Conservation (phyloP, 2,888 invertebrate genomes). For the Parnassius glacialis region DNA sequence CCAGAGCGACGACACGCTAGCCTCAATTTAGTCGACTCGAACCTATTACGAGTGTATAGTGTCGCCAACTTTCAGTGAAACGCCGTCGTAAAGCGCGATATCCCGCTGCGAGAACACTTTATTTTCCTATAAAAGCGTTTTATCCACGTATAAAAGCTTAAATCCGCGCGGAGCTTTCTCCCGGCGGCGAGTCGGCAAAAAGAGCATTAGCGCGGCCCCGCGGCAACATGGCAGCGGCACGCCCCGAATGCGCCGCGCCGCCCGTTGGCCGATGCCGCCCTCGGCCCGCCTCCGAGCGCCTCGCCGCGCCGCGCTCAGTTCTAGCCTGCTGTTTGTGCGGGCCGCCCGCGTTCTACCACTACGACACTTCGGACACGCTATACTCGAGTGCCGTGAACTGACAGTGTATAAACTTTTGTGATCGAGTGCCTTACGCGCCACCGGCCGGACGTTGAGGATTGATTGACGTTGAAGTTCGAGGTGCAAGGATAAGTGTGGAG, state of each 20-base stretch:
- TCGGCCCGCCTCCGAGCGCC: slow-evolving; percentile 46
- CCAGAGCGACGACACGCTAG: slow-evolving; percentile 41
- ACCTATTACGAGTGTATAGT: slow-evolving; percentile 66
- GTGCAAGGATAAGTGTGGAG: slow-evolving; percentile 26
- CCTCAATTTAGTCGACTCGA: slow-evolving; percentile 62
- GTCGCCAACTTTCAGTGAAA: slow-evolving; percentile 76
- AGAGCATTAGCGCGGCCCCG: slow-evolving; percentile 72
- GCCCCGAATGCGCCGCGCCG: slow-evolving; percentile 39
- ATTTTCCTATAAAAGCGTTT: slow-evolving; percentile 80
- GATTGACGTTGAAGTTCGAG: slow-evolving; percentile 1
- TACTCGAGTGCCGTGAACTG: slow-evolving; percentile 13
- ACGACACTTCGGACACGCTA: slow-evolving; percentile 3
- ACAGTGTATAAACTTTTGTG: slow-evolving; percentile 33
- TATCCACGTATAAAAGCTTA: slow-evolving; percentile 81
- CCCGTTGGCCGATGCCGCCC: slow-evolving; percentile 34
- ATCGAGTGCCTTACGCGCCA: slow-evolving; percentile 31
- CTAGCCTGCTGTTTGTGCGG: slow-evolving; percentile 44
- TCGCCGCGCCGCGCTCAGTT: slow-evolving; percentile 45
- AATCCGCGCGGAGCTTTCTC: slow-evolving; percentile 79
- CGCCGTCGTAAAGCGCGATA: slow-evolving; percentile 75
- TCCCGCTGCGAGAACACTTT: slow-evolving; percentile 78
- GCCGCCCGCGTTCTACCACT: slow-evolving; percentile 26
- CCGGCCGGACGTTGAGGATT: slow-evolving; percentile 1
- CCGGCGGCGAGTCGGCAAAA: slow-evolving; percentile 72
- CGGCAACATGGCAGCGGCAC: slow-evolving; percentile 53